Evolutionary conservation across 2,888 invertebrate species (phyloP), one percentile per base, ranked within the genome.

Genomic region (Synanthedon vespiformis): DNA sequence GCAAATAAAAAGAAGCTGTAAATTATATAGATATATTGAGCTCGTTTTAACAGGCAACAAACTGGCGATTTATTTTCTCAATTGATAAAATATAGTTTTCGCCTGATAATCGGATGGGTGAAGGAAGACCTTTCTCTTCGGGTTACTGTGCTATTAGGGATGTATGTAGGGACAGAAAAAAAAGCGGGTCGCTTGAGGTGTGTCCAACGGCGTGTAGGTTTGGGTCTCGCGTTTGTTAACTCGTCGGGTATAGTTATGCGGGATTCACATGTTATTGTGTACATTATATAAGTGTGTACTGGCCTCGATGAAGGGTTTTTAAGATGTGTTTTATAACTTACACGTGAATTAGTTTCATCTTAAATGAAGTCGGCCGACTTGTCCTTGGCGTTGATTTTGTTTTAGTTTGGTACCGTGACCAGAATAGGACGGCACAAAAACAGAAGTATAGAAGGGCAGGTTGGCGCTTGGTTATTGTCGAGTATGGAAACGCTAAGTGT

Each of bases 221-320:
- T 72, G 72, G 68, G 70, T 81, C 81, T 77, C 78, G 80, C 76
- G 66, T 72, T 67, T 16, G 48, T 48, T 64, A 64, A 68, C 63
- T 63, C 63, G 61, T 61, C 64, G 61, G 61, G 63, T 61, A 22
- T 22, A 22, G 4, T 22, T 22, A 68, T 77, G 78, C 76, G 82
- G 70, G 78, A 72, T 80, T 83, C 74, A 72, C 81, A 79, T 76
- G 75, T 80, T 79, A 80, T 78, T 77, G 77, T 82, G 85, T 86
- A 87, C 87, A 84, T 83, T 84, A 67, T 83, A 16, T 16, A 83
- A 79, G 80, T 79, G 79, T 80, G 80, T n/a, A n/a, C n/a, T 81
- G 84, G 83, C 80, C 78, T 34, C 34, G 34, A 72, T 78, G 80
- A 77, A 77, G 27, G 22, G 16, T 44, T 44, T n/a, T 44, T 14